phyloP scores from a whole-genome alignment of 2,113 vertebrate genomes.

The Leptobrachium ailaonicum region DNA sequence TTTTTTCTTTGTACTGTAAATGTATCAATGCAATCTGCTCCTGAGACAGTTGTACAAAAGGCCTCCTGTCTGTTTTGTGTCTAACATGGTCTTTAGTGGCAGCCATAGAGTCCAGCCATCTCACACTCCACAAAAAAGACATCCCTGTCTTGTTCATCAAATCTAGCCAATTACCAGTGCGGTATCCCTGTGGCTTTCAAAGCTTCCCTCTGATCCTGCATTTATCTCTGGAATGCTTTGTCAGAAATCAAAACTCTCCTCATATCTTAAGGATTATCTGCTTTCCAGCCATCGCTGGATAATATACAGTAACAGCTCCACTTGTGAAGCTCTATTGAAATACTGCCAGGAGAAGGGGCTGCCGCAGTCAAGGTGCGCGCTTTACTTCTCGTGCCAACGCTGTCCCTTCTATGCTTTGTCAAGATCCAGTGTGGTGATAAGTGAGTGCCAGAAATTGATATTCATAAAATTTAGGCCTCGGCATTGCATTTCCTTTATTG shows the following conservation, averaged over 20 bases:
- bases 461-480: slow-evolving; percentile 69
- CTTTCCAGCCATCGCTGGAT: slow-evolving; percentile 84
- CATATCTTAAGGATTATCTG: slow-evolving; percentile 98
- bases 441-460: slow-evolving; percentile 73
- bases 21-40: too few relatives aligned
- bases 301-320: slow-evolving; percentile 88
- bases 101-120: slow-evolving; percentile 54
- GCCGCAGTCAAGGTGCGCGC: slow-evolving; percentile 72
- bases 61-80: slow-evolving; percentile 71
- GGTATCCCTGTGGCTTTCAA: slow-evolving; percentile 83
- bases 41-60: too few relatives aligned
- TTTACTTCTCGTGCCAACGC: slow-evolving; percentile 70
- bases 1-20: not conserved
- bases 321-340: slow-evolving; percentile 71
- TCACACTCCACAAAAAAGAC: slow-evolving; percentile 58
- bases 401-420: slow-evolving; percentile 69
- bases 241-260: slow-evolving; percentile 96
- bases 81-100: slow-evolving; percentile 68
- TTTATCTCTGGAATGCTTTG: slow-evolving; percentile 99
- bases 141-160: slow-evolving; percentile 65
- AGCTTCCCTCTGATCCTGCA: slow-evolving; percentile 85
- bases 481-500: slow-evolving; percentile 58
- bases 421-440: slow-evolving; percentile 75
- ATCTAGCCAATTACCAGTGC: slow-evolving; percentile 57
- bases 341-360: slow-evolving; percentile 67